Evolutionary conservation across 2,797 vertebrate species (phyloP), one percentile per base, ranked within the genome.

Genomic region (Coracias cyanogaster): DNA sequence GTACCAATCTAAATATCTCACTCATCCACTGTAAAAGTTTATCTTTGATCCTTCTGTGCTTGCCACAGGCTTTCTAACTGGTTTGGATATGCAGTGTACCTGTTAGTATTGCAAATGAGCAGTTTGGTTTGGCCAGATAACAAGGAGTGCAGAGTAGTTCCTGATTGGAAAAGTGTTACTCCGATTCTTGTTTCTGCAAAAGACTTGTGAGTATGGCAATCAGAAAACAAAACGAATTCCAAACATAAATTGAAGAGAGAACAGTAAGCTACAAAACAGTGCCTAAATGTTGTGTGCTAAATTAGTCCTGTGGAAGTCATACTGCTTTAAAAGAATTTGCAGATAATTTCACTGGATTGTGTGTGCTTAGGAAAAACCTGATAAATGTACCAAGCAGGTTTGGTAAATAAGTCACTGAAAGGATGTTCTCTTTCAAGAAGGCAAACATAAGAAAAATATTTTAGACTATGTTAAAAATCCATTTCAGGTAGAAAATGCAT

Each of bases 281-380:
- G 90, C 94, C 82, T 90, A 87, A 69, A 62, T 55, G 39, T 69
- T 82, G 20, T 77, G 85, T 91, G 77, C 91, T 93, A 77, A 90
- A 67, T 69, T 43, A 73, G 64, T 77, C 52, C 37, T 49, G 6
- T 49, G 70, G 71, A 64, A 46, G 55, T 94, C 41, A 49, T 12
- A 31, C 90, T 66, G 45, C 39, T 93, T 77, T 60, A 61, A 73
- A 72, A 72, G 39, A 71, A 61, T 81, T 91, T 49, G 48, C 31
- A 31, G 64, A 81, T 64, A 78, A n/a, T 58, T 74, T 24, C 37
- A 10, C 60, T 0, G 2, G 33, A 55, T 58, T 66, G 9, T 64
- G 3, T 12, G 17, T 54, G 24, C 43, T 76, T 91, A 39, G 62
- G 60, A 70, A 91, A 90, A 82, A 73, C 16, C 16, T 54, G 46